Base-by-base conservation (phyloP, 2,797 vertebrate genomes). In the Propithecus deckenii region DNA sequence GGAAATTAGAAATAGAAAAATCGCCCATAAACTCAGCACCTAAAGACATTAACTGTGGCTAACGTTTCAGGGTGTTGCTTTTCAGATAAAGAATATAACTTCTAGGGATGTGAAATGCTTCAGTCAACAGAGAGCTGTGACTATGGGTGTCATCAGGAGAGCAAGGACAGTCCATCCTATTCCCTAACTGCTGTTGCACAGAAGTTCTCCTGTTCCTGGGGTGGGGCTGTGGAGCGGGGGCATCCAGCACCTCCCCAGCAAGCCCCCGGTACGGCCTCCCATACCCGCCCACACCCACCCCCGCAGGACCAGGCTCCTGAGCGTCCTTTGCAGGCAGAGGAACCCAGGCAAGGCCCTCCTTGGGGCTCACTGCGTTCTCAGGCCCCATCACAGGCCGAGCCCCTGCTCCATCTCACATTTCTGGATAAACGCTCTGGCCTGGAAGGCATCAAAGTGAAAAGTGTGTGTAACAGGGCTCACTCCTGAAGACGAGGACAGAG, bases 1-100 rank as follows among this genome's bases (percentile, higher is more conserved):
- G 69, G 75, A 97, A 97, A 94, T 84, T n/a, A 76, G 76, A 93
- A 67, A 88, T 13, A 84, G 65, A 92, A 89, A 94, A 94, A 57
- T 57, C 57, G 85, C 23, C 57, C 63, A 50, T 1, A 65, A 67
- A 38, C 25, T 80, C 23, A 22, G 85, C 43, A 46, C 38, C 65
- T 69, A 52, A 28, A 91, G 76, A 87, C 61, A 25, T 65, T 72
- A 50, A 86, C 63, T 52, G 14, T 10, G 59, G 67, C 81, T 92
- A 4, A 69, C 69, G 61, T 43, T 89, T 43, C 50, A 95, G 41
- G 23, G 59, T 67, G 17, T 55, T 91, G 89, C 94, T 95, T 96
- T 95, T 83, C 67, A 94, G 88, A 94, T 84, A 93, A 96, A 95
- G 74, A 95, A 79, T 55, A 32, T 30, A 71, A 90, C 46, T 83